Base-by-base conservation (phyloP, 2,797 vertebrate species). In the Hylomyscus alleni region DNA sequence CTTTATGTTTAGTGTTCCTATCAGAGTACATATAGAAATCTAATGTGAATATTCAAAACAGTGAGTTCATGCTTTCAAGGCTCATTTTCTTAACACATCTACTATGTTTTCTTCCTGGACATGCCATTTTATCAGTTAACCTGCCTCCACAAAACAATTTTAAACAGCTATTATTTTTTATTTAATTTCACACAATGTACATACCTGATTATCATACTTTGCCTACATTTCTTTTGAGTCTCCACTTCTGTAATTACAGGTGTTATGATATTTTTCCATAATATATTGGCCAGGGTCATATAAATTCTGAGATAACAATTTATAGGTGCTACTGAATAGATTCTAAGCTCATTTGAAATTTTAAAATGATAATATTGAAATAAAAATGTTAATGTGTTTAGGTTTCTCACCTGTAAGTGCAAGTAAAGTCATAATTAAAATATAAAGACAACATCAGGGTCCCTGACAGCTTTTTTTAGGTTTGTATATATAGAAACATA, bases 281-380 rank as follows among this genome's bases (percentile, higher is more conserved):
- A 52, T 72, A 83, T 37, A 95, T 83, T 95, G 84, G 4, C 56
- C 54, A 93, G 65, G 76, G 37, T 67, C 84, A 62, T 76, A 87
- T 62, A 86, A 93, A 92, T 90, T 95, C 72, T 29, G 3, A 97
- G 82, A 67, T 90, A 65, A 56, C 24, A 93, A 75, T 82, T 83
- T 69, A 80, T 31, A 75, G 69, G 50, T 87, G 83, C 93, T 76
- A 54, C 0, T 11, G 31, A 94, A 90, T 44, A 93, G 86, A 93
- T 93, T 96, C 77, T 87, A 29, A 95, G 97, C 81, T 77, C 88
- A 91, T 89, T 92, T 95, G 94, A 96, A 97, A 96, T 86, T 97
- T 97, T 94, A 90, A 96, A 97, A 97, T 94, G 91, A 95, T 95
- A 97, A 98, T 97, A 97, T 96, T 97, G 85, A 97, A 96, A 96